Evolutionary conservation across 2,888 invertebrate species (phyloP).

Genomic region (Strigamia maritima): DNA sequence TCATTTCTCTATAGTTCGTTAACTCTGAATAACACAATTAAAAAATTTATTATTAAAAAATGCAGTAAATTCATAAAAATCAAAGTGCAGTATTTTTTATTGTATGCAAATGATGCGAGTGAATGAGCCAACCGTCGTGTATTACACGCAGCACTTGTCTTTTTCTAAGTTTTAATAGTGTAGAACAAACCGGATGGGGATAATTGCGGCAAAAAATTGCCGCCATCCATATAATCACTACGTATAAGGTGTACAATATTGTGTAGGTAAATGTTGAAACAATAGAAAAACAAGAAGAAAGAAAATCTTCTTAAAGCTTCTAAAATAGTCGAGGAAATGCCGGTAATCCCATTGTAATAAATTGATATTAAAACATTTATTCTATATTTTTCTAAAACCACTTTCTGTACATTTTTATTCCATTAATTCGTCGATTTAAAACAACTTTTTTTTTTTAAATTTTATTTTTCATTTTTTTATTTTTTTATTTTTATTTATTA

Average conservation of each 20-base stretch:
- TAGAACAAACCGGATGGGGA: background rate
- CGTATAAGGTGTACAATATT: background rate
- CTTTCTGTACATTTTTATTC: background rate
- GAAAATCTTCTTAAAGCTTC: no score
- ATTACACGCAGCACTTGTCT: background rate
- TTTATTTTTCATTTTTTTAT: background rate
- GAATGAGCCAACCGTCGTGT: background rate
- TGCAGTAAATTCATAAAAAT: background rate
- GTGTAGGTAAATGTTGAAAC: no score
- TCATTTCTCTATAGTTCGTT: background rate
- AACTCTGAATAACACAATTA: background rate
- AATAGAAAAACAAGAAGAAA: no score
- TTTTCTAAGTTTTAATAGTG: background rate
- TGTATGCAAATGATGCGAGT: background rate
- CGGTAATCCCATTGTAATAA: background rate
- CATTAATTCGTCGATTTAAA: background rate
- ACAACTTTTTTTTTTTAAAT: background rate
- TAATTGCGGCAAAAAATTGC: conserved; percentile 8
- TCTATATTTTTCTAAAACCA: background rate
- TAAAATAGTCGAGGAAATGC: no score
- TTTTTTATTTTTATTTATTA: background rate
- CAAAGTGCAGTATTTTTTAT: background rate
- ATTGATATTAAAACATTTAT: background rate
- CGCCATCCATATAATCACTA: background rate
- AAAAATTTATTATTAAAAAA: background rate